Conservation (phyloP, 1,140 invertebrate species). For the Drosophila equinoxialis region DNA sequence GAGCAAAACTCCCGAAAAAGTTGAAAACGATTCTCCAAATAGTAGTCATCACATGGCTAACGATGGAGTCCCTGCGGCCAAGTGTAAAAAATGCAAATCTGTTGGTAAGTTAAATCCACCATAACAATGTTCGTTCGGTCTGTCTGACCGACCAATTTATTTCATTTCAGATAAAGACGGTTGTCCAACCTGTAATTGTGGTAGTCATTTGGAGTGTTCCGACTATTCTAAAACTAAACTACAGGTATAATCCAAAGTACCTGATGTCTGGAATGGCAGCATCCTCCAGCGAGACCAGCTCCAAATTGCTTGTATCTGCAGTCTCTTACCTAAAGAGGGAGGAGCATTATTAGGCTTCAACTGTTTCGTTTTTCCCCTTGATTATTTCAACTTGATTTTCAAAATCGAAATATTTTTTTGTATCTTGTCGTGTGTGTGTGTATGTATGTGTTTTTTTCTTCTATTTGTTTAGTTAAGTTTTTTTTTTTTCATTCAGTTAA, state of each 20-base stretch:
- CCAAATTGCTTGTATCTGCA: background rate
- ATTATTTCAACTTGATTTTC: background rate
- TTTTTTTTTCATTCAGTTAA: conserved; percentile 8
- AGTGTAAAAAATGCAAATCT: conserved; percentile 1
- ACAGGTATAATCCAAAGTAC: background rate
- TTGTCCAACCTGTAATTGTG: background rate
- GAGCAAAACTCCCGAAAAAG: conserved; percentile 57
- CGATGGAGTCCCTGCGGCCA: background rate
- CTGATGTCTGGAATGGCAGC: background rate
- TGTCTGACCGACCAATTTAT: too few relatives aligned
- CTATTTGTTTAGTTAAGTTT: background rate
- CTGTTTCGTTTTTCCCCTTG: background rate
- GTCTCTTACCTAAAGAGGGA: background rate
- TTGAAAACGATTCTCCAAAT: conserved; percentile 23
- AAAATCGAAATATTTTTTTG: background rate
- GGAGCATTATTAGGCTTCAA: background rate
- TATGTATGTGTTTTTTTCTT: background rate
- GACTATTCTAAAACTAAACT: background rate
- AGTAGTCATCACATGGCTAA: background rate
- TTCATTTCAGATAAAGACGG: background rate
- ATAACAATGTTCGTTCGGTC: background rate
- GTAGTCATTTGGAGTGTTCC: background rate
- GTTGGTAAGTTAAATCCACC: background rate
- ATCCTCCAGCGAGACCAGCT: background rate
- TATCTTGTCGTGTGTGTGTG: background rate